These are phyloP conservation scores for Leucophenga montana DNA, from an alignment of 2,888 invertebrate genomes.

Conservation along the genomic window DNA sequence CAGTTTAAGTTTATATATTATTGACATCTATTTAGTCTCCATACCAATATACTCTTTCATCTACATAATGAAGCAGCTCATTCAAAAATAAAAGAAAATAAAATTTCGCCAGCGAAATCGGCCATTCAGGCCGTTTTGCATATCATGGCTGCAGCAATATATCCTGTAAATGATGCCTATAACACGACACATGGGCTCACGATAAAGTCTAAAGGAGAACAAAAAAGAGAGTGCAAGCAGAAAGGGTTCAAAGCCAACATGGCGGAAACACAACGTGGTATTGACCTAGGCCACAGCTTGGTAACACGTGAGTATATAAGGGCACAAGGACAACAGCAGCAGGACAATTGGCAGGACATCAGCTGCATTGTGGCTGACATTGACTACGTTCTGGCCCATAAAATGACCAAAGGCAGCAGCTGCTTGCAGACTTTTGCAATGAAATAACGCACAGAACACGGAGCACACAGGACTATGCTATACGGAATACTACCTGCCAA, in stretches of 20 bases:
- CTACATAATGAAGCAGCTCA: too few relatives aligned
- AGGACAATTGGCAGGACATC: constrained; percentile 11
- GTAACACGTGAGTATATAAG: not conserved
- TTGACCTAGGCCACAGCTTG: constrained; percentile 19
- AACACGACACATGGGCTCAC: not conserved
- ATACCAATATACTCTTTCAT: too few relatives aligned
- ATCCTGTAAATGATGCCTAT: constrained; percentile 17
- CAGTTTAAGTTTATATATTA: too few relatives aligned
- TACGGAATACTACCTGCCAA: too few relatives aligned
- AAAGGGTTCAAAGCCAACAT: constrained; percentile 7
- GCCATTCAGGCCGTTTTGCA: not conserved
- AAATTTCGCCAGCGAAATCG: not conserved
- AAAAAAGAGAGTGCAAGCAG: not conserved
- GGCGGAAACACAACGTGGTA: constrained; percentile 16
- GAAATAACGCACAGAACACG: too few relatives aligned
- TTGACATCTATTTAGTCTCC: too few relatives aligned
- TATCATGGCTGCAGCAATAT: constrained; percentile 17
- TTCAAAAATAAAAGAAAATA: not conserved
- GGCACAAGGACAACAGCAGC: not conserved
- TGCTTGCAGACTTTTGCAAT: not conserved
- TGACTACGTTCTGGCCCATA: not conserved
- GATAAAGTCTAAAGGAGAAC: too few relatives aligned
- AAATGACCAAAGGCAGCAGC: not conserved
- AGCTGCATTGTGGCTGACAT: not conserved
- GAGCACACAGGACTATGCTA: too few relatives aligned